Evolutionary conservation across 2,797 vertebrate species (phyloP), one percentile per base, ranked within the genome.

Genomic region (Tolypeutes matacus): DNA sequence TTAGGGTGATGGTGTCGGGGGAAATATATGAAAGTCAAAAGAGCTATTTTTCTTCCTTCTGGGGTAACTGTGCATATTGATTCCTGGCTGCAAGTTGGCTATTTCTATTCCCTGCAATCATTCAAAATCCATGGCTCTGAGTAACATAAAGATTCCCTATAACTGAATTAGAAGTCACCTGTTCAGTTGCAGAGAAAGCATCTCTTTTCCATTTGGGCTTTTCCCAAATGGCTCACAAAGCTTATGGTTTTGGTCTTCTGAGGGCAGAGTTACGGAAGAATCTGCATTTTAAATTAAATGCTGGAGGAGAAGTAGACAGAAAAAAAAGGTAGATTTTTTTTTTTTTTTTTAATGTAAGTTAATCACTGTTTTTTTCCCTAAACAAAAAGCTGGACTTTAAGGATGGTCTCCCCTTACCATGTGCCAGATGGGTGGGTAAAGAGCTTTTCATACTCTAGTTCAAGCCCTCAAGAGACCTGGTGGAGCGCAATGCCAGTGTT

Each of bases 231-330:
- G 95, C 62, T 95, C 93, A 86, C 70, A 89, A 82, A 89, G 70
- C 58, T 83, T 65, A 93, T 27, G 46, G 82, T 70, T 90, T 93
- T 78, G 89, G 82, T 92, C 49, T 27, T 76, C 8, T 10, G 60
- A 96, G 91, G 88, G 62, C 86, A 89, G 75, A 88, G 67, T 20
- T 80, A 95, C 76, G 56, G 72, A 95, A 81, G 73, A 31, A 69
- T 83, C 67, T 84, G 56, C 72, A 93, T 84, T 89, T 96, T 69
- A 94, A 95, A 77, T 86, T 60, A 91, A 85, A 89, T n/a, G 70
- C 70, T 64, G 51, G 42, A 91, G 67, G 65, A 94, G 39, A 27
- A 81, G 49, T 36, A 81, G 65, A 94, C 81, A 84, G 34, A 87
- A 76, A 92, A 96, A 97, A 31, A 95, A 77, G 29, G 34, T 69